Base-by-base conservation (phyloP, 2,888 invertebrate genomes). In the Xestia sexstrigata region DNA sequence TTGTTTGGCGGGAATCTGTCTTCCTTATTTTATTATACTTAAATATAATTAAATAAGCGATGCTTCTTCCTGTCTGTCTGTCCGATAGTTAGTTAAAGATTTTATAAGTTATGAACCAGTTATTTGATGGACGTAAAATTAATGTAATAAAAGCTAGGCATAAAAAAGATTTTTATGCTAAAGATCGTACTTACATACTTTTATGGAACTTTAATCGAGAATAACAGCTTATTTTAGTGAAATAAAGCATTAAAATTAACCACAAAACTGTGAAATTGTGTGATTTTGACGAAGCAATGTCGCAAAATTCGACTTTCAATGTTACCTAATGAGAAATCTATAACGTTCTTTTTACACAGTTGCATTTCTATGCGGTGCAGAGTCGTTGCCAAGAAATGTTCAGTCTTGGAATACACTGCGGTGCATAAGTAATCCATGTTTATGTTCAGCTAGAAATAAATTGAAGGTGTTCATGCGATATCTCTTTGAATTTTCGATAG, bases 21-120 rank as follows among this genome's bases (percentile, higher is more conserved):
- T 81, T 55, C 26, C 8, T 52, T 58, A 58, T 66, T 66, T 42
- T 7, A 58, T 80, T 35, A 80, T 79, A 11, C 20, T 65, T 20
- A 8, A 26, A 26, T 47, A 30, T n/a, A 20, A 42, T 52, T 35
- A 75, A 2, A 35, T 30, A 26, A 60, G 23, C 23, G 20, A 1
- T 35, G 39, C 15, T 42, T 35, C 15, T 23, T 70, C 17, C 11
- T 39, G 23, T n/a, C n/a, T 6, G n/a, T 42, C 52, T 17, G 23
- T 52, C 52, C 1, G 11, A 23, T 20, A 42, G 39, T 39, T 60
- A 30, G 30, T 60, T 17, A 35, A 23, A 49, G 6, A 52, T 23
- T 17, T 72, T 26, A 70, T 17, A 30, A 67, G 13, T 47, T 42
- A 4, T 4, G 23, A 52, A 17, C 11, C 2, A 20, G n/a, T 52